Evolutionary conservation across 2,113 vertebrate genomes (phyloP).

Genomic region (Sula dactylatra): DNA sequence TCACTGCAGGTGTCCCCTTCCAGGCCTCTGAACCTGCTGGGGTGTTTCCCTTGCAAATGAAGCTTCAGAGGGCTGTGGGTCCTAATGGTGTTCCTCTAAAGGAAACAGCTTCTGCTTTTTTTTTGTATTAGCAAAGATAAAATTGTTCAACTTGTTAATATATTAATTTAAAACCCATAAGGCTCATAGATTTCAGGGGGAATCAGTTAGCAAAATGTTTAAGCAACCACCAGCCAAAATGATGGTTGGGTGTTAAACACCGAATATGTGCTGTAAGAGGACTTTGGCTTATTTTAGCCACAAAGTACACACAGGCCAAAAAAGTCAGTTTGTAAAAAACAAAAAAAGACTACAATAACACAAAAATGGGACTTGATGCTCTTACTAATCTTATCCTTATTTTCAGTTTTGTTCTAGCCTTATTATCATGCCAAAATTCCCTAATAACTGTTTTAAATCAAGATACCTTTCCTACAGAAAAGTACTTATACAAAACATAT

Average conservation of each 20-base stretch:
- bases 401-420: neutral
- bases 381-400: neutral
- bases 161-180: neutral
- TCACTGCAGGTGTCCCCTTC: rapidly evolving
- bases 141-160: neutral
- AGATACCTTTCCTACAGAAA: neutral
- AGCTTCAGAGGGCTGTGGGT: neutral
- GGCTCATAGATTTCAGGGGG: neutral
- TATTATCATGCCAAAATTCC: neutral
- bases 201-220: neutral
- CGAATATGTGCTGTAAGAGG: neutral
- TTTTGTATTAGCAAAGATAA: neutral
- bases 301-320: neutral
- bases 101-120: neutral
- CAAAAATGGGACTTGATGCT: neutral
- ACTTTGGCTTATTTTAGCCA: neutral
- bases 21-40: neutral
- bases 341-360: neutral
- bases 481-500: neutral
- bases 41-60: neutral
- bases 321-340: neutral
- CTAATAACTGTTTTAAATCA: neutral
- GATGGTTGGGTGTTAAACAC: neutral
- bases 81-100: neutral
- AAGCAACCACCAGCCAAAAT: neutral